phyloP scores from a whole-genome alignment of 2,888 invertebrate genomes.

The Microplitis deprimator region DNA sequence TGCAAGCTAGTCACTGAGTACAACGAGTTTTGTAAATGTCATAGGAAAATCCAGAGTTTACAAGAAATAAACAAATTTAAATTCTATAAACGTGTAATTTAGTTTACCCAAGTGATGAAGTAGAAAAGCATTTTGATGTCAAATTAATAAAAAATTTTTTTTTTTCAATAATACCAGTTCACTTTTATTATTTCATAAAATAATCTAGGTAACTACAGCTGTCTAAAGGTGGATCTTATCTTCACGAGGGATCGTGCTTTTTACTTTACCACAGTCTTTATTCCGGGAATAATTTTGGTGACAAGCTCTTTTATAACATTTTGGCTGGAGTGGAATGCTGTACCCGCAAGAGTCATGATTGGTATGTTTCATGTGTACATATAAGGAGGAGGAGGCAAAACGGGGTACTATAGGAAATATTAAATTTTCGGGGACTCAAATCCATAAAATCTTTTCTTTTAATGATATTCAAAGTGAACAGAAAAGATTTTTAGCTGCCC shows the following conservation, averaged over 20 bases:
- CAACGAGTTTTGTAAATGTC: slow-evolving; percentile 18
- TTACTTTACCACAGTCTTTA: slow-evolving; percentile 97
- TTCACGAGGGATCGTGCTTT: slow-evolving; percentile 96
- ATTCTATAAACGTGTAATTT: neutral
- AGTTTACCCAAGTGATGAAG: neutral
- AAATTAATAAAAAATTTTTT: neutral
- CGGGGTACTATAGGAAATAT: no score
- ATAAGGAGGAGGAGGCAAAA: no score
- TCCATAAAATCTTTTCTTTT: no score
- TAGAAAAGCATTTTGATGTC: slow-evolving; percentile 8
- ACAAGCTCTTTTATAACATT: slow-evolving; percentile 97
- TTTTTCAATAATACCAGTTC: neutral
- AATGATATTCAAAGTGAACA: no score
- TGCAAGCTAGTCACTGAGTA: slow-evolving; percentile 40
- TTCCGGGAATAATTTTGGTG: slow-evolving; percentile 96
- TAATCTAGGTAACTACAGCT: slow-evolving; percentile 91
- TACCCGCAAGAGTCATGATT: slow-evolving; percentile 96
- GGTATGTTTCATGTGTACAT: slow-evolving; percentile 75
- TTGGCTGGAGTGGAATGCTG: slow-evolving; percentile 98
- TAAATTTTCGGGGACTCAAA: no score
- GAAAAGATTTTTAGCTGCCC: no score
- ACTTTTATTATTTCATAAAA: slow-evolving; percentile 25
- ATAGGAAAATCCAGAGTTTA: slow-evolving; percentile 20
- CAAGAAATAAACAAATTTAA: neutral
- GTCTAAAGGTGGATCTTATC: slow-evolving; percentile 92